phyloP scores from a whole-genome alignment of 2,113 vertebrate species.

The Serilophus lunatus region DNA sequence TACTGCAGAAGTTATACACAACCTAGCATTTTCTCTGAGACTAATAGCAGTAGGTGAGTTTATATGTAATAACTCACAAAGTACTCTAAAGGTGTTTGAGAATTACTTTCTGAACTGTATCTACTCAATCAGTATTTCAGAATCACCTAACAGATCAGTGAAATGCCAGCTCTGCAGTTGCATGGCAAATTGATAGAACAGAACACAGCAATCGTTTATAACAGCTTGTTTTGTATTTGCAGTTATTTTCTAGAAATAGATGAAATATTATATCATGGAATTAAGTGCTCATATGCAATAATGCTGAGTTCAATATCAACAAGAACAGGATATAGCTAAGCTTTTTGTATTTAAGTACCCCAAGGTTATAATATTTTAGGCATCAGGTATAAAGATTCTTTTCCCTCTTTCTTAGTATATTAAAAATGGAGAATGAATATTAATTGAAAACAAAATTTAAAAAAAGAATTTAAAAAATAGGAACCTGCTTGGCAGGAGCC shows the following conservation, averaged over 20 bases:
- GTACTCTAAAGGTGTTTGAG: neutral
- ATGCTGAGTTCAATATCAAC: neutral
- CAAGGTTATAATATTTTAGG: neutral
- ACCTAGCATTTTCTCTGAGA: slow-evolving; percentile 5
- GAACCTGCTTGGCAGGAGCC: neutral
- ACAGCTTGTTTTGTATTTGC: neutral
- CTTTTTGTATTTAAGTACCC: neutral
- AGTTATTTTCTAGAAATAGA: neutral
- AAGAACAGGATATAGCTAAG: neutral
- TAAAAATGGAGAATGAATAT: neutral
- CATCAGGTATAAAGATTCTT: neutral
- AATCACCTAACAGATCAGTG: neutral
- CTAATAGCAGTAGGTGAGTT: neutral
- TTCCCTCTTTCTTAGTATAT: neutral
- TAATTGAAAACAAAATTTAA: neutral
- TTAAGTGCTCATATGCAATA: neutral
- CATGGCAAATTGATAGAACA: neutral
- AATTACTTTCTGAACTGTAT: neutral
- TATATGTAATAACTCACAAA: neutral
- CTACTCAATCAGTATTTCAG: neutral
- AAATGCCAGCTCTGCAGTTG: neutral
- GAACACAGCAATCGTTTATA: neutral
- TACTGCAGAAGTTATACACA: slow-evolving; percentile 18
- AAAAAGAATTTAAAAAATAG: neutral
- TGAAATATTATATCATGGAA: neutral